Conservation (phyloP, 2,797 vertebrate species). For the Etheostoma perlongum region DNA sequence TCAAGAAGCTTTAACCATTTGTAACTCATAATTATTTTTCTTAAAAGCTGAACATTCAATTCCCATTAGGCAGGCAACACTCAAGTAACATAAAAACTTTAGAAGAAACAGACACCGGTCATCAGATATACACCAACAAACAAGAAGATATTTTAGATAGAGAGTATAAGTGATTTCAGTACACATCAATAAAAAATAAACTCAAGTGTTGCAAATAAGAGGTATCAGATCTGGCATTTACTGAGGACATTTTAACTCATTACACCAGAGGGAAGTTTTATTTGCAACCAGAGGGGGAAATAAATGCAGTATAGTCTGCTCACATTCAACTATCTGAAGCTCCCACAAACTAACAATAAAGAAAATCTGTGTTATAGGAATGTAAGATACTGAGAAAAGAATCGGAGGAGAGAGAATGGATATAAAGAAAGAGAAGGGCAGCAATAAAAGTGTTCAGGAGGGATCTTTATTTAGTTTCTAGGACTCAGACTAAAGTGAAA, state of each 20-base stretch:
- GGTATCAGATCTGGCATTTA: conserved; percentile 51
- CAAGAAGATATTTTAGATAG: background rate
- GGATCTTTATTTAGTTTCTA: conserved; percentile 87
- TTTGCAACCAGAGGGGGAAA: conserved; percentile 51
- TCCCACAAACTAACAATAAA: conserved; percentile 65
- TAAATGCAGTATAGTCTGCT: conserved; percentile 37
- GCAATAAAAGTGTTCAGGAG: conserved; percentile 81
- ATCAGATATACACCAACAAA: conserved; percentile 3
- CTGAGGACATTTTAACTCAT: conserved; percentile 43
- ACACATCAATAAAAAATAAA: conserved; percentile 39
- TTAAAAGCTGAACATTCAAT: background rate
- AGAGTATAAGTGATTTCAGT: conserved; percentile 14
- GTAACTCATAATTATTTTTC: background rate
- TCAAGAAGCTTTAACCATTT: background rate
- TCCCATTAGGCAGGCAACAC: background rate
- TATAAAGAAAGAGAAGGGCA: conserved; percentile 68
- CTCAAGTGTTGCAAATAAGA: conserved; percentile 57
- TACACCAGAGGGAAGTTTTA: conserved; percentile 65
- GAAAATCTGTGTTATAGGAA: conserved; percentile 35
- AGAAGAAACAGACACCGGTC: background rate
- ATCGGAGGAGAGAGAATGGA: conserved; percentile 57
- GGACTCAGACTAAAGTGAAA: conserved; percentile 85
- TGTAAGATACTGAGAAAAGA: conserved; percentile 44
- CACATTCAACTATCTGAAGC: conserved; percentile 52
- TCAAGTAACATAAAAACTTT: background rate